These are phyloP conservation scores for Frankliniella fusca DNA, from an alignment of 2,888 invertebrate species.

Conservation along the genomic window DNA sequence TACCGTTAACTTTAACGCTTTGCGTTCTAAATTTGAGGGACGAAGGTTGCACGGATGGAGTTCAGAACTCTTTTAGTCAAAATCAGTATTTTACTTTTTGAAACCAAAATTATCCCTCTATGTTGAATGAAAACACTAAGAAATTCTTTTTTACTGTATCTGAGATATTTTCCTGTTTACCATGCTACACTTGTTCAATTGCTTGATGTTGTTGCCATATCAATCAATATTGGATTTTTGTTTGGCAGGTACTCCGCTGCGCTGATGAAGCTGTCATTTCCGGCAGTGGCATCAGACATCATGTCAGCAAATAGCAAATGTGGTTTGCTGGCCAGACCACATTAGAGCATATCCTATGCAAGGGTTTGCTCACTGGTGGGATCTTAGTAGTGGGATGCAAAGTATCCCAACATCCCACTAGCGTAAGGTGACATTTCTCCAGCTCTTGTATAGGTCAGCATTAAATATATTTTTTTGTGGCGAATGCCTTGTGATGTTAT, in stretches of 20 bases:
- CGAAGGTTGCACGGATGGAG: too few species aligned
- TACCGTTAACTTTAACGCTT: too few species aligned
- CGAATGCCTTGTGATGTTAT: conserved; percentile 17
- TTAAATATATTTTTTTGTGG: conserved; percentile 3
- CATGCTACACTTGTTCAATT: too few species aligned
- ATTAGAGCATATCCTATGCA: not conserved
- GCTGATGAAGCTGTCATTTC: not conserved
- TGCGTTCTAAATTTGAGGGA: too few species aligned
- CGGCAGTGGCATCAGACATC: not conserved
- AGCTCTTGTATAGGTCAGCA: conserved; percentile 4
- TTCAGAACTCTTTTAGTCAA: too few species aligned
- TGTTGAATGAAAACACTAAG: too few species aligned
- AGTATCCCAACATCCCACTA: not conserved
- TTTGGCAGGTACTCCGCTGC: not conserved
- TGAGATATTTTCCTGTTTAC: too few species aligned
- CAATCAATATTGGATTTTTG: not conserved
- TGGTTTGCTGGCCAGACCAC: conserved; percentile 25
- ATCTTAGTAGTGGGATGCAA: not conserved
- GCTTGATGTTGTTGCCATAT: not conserved
- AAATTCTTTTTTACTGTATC: too few species aligned
- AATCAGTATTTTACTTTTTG: too few species aligned
- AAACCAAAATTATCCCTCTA: too few species aligned
- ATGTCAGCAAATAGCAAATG: conserved; percentile 8
- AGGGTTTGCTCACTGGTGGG: not conserved
- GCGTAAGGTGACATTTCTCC: not conserved